Percentiles rank a stretch among this genome's conserved stretches.
phyloP scores from a whole-genome alignment of 2,113 vertebrate species.

The Calidris pygmaea region DNA sequence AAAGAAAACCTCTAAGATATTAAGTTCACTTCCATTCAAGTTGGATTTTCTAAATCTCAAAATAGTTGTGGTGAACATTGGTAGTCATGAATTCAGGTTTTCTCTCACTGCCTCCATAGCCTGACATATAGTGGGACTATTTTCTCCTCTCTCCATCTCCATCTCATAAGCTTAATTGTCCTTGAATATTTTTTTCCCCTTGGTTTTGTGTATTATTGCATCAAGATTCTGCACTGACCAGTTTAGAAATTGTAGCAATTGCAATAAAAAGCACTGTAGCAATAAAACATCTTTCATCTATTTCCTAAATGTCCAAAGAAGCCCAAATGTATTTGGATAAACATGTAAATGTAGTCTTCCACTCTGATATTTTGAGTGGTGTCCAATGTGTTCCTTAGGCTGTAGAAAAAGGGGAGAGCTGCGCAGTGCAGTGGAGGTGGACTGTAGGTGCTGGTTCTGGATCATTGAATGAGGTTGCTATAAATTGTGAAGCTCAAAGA shows the following conservation, averaged over 20 bases:
- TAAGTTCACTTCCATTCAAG: neutral
- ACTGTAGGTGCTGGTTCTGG: neutral
- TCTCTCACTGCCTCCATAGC: neutral
- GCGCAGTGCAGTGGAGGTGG: neutral
- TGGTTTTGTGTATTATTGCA: neutral
- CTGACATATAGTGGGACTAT: neutral
- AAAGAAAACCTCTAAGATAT: neutral
- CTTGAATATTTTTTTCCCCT: neutral
- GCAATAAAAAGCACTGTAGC: too few species aligned
- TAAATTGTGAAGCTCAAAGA: neutral
- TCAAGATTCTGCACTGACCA: neutral
- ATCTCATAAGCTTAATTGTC: neutral
- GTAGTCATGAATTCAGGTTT: neutral
- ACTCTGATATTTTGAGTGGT: neutral
- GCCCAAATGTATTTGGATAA: neutral
- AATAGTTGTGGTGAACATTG: neutral
- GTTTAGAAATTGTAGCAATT: neutral
- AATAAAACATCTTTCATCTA: neutral
- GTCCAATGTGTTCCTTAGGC: neutral
- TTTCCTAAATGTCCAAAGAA: neutral
- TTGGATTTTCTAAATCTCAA: neutral
- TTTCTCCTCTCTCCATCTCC: neutral
- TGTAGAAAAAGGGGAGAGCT: neutral
- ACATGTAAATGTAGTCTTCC: neutral
- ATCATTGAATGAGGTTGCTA: neutral